A percentile compares a stretch with the other conserved stretches of the same genome.
These are phyloP conservation scores for Mustela nigripes DNA, from an alignment of 2,113 vertebrate genomes.

Conservation along the genomic window DNA sequence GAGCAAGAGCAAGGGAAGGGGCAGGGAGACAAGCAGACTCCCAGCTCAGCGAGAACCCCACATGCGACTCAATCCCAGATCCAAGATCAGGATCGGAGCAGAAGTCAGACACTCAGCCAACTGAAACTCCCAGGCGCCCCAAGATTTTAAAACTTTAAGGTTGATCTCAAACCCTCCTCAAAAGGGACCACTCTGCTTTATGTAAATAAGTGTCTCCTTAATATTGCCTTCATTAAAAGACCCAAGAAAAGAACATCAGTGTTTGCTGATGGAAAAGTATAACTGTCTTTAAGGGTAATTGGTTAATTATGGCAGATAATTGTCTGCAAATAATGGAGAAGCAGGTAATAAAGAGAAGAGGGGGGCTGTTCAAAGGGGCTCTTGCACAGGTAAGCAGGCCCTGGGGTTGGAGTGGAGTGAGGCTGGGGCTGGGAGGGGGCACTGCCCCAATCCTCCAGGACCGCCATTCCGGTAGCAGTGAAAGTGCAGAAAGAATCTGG, in stretches of 20 bases:
- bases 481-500: neutral
- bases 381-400: neutral
- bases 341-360: conserved; percentile 25
- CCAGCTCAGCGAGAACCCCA: neutral
- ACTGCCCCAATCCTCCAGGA: neutral
- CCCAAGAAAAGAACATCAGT: conserved; percentile 72
- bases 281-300: conserved; percentile 76
- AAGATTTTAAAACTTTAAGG: conserved; percentile 36
- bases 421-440: neutral
- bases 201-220: conserved; percentile 72
- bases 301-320: conserved; percentile 76
- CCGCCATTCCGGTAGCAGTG: neutral
- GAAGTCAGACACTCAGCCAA: neutral
- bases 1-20: neutral
- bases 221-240: conserved; percentile 71
- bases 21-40: neutral
- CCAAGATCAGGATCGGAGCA: neutral
- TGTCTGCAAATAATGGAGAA: conserved; percentile 59
- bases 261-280: conserved; percentile 68
- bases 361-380: neutral
- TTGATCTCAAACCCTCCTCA: conserved; percentile 33
- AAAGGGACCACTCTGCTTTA: conserved; percentile 56
- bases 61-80: neutral
- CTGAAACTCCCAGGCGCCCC: neutral
- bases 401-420: rapidly evolving